Percentiles rank a stretch among this genome's conserved stretches.
These are phyloP conservation scores for Champsocephalus gunnari DNA, from an alignment of 2,797 vertebrate genomes.

Conservation along the genomic window DNA sequence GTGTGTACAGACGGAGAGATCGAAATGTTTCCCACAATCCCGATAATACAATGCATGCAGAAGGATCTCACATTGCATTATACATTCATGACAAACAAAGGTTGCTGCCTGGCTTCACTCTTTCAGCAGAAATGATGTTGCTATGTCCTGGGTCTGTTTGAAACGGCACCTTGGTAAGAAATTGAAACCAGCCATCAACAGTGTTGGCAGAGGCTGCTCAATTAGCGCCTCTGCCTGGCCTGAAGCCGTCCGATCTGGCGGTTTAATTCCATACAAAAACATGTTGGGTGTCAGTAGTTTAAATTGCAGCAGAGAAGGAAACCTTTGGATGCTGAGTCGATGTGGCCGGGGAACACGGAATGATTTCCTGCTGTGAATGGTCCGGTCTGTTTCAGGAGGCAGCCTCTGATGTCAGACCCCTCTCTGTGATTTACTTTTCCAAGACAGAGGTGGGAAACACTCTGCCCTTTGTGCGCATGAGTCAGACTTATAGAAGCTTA, in stretches of 20 bases:
- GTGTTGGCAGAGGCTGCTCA: background rate
- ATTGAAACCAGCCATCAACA: background rate
- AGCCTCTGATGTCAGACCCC: slow-evolving; percentile 61
- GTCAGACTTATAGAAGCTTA: slow-evolving; percentile 62
- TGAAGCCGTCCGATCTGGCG: background rate
- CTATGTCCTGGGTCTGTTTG: background rate
- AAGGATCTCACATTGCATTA: slow-evolving; percentile 5
- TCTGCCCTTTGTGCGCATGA: slow-evolving; percentile 67
- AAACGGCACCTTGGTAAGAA: slow-evolving; percentile 1
- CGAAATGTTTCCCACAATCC: too few species aligned
- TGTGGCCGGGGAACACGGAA: slow-evolving; percentile 14
- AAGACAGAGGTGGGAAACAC: slow-evolving; percentile 67
- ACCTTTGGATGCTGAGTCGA: background rate
- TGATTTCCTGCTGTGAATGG: slow-evolving; percentile 48
- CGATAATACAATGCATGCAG: background rate
- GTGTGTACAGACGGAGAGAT: too few species aligned
- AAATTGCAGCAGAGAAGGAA: background rate
- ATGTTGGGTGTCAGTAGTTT: slow-evolving; percentile 1
- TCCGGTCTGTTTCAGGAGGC: slow-evolving; percentile 44
- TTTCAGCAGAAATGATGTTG: background rate
- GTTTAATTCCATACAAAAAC: background rate
- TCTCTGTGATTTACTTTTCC: slow-evolving; percentile 68
- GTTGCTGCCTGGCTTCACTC: background rate
- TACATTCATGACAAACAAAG: background rate
- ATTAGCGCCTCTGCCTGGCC: slow-evolving; percentile 13